These are phyloP conservation scores for Buphagus erythrorhynchus DNA, from an alignment of 2,797 vertebrate species.

Conservation along the genomic window DNA sequence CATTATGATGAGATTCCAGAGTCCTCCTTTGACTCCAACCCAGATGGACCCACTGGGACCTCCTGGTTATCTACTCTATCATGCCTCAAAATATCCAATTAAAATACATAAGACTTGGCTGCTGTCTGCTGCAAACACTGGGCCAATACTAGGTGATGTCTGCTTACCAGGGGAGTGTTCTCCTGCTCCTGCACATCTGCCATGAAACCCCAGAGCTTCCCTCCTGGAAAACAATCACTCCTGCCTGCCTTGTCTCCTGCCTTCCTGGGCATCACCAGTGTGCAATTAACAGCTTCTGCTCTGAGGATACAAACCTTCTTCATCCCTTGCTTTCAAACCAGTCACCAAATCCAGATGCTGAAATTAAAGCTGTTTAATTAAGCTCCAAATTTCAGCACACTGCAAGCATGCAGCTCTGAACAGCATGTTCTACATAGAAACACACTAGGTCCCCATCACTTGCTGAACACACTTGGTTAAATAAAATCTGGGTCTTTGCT, in stretches of 20 bases:
- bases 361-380: background rate
- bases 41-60: background rate
- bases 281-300: background rate
- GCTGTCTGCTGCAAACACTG: background rate
- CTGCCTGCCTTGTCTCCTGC: background rate
- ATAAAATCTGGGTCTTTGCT: background rate
- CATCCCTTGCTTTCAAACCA: background rate
- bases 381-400: background rate
- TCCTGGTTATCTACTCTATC: accelerated
- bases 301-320: background rate
- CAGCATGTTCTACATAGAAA: background rate
- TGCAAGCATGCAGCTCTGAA: background rate
- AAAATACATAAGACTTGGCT: background rate
- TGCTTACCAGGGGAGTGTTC: background rate
- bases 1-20: background rate
- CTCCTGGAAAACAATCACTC: background rate
- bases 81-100: background rate
- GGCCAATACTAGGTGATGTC: background rate
- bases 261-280: background rate
- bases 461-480: background rate
- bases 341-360: background rate
- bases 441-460: background rate
- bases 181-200: background rate
- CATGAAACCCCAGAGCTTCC: background rate
- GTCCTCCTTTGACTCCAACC: background rate